A percentile compares a stretch with the other conserved stretches of the same genome.
Conservation (phyloP, 1,140 invertebrate species). For the Drosophila funebris region DNA sequence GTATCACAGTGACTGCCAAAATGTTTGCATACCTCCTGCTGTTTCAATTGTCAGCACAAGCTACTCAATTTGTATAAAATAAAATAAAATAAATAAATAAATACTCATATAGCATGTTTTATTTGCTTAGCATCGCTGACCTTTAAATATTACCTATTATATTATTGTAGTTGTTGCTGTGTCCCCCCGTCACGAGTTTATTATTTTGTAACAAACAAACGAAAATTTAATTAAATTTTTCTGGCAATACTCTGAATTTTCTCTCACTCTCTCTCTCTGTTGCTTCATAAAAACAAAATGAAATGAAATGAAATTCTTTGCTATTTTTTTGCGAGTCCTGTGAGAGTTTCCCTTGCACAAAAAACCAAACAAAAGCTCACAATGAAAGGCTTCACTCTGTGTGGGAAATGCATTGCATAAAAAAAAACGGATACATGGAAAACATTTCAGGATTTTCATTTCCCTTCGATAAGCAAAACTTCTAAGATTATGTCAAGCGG, state of each 20-base stretch:
- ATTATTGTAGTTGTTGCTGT: not conserved
- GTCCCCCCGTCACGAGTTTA: constrained; percentile 2
- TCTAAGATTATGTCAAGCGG: not conserved
- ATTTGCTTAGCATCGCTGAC: constrained; percentile 1
- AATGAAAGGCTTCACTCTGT: not conserved
- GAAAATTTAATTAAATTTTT: constrained; percentile 64
- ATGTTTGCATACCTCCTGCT: constrained; percentile 19
- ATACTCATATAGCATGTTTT: not conserved
- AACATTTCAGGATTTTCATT: constrained; percentile 23
- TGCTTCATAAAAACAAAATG: not conserved
- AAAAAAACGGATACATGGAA: constrained; percentile 13
- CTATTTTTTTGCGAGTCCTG: not conserved
- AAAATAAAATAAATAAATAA: not conserved
- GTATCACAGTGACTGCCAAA: constrained; percentile 7
- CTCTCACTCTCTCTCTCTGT: not conserved
- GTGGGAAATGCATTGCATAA: not conserved
- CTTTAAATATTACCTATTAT: constrained; percentile 12
- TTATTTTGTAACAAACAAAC: constrained; percentile 34
- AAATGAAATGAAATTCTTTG: constrained; percentile 56
- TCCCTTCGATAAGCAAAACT: not conserved
- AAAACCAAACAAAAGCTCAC: not conserved
- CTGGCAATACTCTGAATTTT: not conserved
- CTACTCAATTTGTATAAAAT: not conserved
- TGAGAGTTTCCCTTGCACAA: not conserved
- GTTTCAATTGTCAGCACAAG: constrained; percentile 1